These are phyloP conservation scores for Eolophus roseicapilla DNA, from an alignment of 2,113 vertebrate species.

Conservation along the genomic window DNA sequence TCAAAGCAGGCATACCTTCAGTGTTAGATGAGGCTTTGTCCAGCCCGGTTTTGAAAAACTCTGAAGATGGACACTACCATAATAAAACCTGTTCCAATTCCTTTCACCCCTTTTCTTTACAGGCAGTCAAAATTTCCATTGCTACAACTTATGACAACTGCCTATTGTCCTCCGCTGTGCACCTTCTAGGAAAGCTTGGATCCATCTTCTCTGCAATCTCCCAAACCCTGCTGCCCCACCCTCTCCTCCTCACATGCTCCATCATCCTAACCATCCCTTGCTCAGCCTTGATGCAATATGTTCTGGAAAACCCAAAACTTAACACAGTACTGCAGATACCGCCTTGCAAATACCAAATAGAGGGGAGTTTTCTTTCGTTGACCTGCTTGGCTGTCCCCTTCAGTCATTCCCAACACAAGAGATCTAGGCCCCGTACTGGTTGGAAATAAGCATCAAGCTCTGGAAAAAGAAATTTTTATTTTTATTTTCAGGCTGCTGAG, in stretches of 20 bases:
- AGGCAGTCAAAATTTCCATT: background rate
- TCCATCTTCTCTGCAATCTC: background rate
- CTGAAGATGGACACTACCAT: background rate
- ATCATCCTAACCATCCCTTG: background rate
- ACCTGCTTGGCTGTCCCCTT: background rate
- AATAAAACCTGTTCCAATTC: background rate
- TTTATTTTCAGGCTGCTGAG: background rate
- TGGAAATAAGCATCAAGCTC: background rate
- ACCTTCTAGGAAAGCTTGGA: background rate
- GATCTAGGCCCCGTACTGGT: background rate
- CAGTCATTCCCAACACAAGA: background rate
- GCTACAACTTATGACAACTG: background rate
- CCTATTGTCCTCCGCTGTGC: background rate
- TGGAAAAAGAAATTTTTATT: background rate
- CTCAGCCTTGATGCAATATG: background rate
- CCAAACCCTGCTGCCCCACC: background rate
- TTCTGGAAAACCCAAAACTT: background rate
- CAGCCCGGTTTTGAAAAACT: background rate
- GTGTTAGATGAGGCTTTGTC: rapidly evolving
- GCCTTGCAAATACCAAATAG: background rate
- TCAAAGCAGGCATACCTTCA: background rate
- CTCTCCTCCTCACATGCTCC: background rate
- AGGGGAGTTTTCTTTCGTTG: background rate
- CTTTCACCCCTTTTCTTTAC: background rate
- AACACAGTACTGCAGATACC: rapidly evolving